Evolutionary conservation across 2,888 invertebrate species (phyloP).

Genomic region (Prosopocoilus inquinatus): DNA sequence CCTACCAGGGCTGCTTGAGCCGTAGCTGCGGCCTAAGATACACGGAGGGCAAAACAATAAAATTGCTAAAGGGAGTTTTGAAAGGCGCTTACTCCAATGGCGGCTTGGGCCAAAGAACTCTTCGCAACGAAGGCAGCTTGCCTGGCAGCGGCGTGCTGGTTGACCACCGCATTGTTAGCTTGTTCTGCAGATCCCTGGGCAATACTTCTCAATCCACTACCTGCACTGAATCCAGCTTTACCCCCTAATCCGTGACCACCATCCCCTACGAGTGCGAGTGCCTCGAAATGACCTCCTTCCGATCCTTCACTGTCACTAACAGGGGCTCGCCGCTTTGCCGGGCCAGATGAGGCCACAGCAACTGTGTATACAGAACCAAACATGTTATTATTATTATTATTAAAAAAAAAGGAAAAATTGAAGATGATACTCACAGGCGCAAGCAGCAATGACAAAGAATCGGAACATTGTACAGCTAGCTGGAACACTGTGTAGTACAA

Average conservation of each 20-base stretch:
- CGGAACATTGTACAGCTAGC: background rate
- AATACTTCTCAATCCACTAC: slow-evolving; percentile 63
- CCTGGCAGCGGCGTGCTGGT: slow-evolving; percentile 66
- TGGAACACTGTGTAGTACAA: background rate
- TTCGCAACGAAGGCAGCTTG: slow-evolving; percentile 72
- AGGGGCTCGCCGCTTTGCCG: background rate
- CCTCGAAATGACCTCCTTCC: background rate
- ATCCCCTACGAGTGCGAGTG: background rate
- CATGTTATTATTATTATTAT: background rate
- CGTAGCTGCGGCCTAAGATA: slow-evolving; percentile 60
- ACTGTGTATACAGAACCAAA: background rate
- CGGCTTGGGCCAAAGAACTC: slow-evolving; percentile 67
- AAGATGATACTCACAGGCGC: background rate
- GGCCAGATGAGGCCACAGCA: background rate
- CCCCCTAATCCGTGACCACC: slow-evolving; percentile 18
- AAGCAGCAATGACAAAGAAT: background rate
- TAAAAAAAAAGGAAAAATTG: no score
- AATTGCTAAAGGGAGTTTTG: background rate
- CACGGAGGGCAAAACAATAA: background rate
- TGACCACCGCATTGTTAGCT: slow-evolving; percentile 62
- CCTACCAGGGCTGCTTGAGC: slow-evolving; percentile 66
- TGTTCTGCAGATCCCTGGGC: slow-evolving; percentile 68
- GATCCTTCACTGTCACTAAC: background rate
- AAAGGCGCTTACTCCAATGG: slow-evolving; percentile 52
- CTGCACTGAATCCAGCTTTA: slow-evolving; percentile 56